These are phyloP conservation scores for Selene dorsalis DNA, from an alignment of 2,797 vertebrate genomes.

Conservation along the genomic window DNA sequence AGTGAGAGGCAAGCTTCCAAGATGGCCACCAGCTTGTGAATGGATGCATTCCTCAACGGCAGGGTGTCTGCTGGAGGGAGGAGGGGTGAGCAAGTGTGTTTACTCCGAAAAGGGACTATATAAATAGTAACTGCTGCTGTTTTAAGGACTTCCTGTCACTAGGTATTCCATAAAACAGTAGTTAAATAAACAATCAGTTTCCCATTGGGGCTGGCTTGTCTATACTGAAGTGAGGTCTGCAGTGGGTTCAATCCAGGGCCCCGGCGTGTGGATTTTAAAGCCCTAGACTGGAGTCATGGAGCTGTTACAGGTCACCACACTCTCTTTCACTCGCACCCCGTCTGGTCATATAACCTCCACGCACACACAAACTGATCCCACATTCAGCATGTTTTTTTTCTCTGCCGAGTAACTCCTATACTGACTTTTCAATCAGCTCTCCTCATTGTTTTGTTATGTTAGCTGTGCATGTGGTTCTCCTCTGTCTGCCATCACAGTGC, in stretches of 20 bases:
- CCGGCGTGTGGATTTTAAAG: slow-evolving; percentile 74
- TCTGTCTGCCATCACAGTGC: slow-evolving; percentile 7
- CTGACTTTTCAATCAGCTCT: slow-evolving; percentile 49
- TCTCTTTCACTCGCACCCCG: slow-evolving; percentile 75
- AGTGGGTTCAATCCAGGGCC: slow-evolving; percentile 74
- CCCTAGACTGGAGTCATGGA: slow-evolving; percentile 72
- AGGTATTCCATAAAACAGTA: slow-evolving; percentile 84
- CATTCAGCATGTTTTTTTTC: slow-evolving; percentile 59
- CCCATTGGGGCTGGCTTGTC: slow-evolving; percentile 72
- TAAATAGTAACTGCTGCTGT: slow-evolving; percentile 88
- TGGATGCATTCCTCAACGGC: slow-evolving; percentile 84
- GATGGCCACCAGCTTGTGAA: slow-evolving; percentile 87
- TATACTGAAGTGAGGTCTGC: slow-evolving; percentile 60
- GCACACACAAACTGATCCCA: slow-evolving; percentile 49
- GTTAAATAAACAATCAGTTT: slow-evolving; percentile 85
- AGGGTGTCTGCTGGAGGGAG: slow-evolving; percentile 76
- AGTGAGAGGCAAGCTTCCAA: slow-evolving; percentile 84
- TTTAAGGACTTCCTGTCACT: slow-evolving; percentile 87
- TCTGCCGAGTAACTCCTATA: slow-evolving; percentile 34
- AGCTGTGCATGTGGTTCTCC: slow-evolving; percentile 25
- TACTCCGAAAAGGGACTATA: slow-evolving; percentile 84
- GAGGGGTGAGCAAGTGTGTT: slow-evolving; percentile 78
- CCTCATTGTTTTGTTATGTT: slow-evolving; percentile 40
- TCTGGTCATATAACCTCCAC: slow-evolving; percentile 71
- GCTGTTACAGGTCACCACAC: slow-evolving; percentile 82